A percentile compares a stretch with the other conserved stretches of the same genome.
phyloP scores from a whole-genome alignment of 2,888 invertebrate genomes.

The Athalia circularis region DNA sequence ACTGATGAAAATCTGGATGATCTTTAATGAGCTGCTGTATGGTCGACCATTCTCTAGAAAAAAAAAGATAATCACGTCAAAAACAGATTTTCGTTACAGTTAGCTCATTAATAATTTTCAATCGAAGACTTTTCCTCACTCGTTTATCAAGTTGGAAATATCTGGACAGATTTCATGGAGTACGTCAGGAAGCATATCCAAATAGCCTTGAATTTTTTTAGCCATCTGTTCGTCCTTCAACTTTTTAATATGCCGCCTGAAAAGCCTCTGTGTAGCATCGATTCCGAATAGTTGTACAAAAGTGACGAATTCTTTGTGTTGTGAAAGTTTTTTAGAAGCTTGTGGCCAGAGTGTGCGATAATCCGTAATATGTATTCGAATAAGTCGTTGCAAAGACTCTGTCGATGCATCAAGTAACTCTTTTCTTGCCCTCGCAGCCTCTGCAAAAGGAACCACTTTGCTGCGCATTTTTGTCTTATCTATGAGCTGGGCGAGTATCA shows the following conservation, averaged over 20 bases:
- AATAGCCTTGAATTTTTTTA: conserved; percentile 84
- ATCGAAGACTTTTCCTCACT: conserved; percentile 59
- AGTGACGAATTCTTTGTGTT: conserved; percentile 92
- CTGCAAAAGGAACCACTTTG: conserved; percentile 84
- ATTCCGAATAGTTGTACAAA: conserved; percentile 93
- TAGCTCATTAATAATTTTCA: too few species aligned
- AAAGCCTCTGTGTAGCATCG: conserved; percentile 87
- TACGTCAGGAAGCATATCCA: conserved; percentile 86
- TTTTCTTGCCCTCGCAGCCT: conserved; percentile 90
- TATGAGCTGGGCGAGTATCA: conserved; percentile 92
- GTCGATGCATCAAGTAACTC: conserved; percentile 93
- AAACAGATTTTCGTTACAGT: too few species aligned
- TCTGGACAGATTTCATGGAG: conserved; percentile 88
- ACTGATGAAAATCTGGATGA: conserved; percentile 95
- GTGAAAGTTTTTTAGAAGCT: conserved; percentile 89
- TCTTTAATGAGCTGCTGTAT: conserved; percentile 90
- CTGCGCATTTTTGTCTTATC: conserved; percentile 90
- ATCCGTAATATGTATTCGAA: conserved; percentile 88
- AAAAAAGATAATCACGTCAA: conserved; percentile 62
- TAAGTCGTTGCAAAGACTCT: conserved; percentile 91
- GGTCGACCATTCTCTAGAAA: conserved; percentile 89
- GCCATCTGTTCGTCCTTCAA: conserved; percentile 88
- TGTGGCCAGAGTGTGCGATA: conserved; percentile 91
- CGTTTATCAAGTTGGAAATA: conserved; percentile 74
- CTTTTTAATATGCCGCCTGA: conserved; percentile 86